A percentile compares a stretch with the other conserved stretches of the same genome.
Conservation (phyloP, 2,888 invertebrate species). For the Drosophila parthenogenetica region DNA sequence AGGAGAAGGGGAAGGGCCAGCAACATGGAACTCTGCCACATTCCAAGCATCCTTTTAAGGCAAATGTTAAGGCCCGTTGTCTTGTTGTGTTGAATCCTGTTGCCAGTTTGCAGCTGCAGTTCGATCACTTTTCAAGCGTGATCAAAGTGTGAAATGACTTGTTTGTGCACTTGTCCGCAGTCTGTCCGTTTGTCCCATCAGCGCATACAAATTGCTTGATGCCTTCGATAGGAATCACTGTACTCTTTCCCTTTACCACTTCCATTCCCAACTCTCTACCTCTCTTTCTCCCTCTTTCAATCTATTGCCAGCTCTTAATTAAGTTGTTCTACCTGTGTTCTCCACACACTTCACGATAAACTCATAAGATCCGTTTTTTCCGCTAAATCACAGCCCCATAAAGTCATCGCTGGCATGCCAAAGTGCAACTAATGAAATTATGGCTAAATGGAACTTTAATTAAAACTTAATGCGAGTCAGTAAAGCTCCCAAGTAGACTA, state of each 20-base stretch:
- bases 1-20: no score
- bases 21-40: conserved; percentile 48
- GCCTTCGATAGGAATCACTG: conserved; percentile 69
- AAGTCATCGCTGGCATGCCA: conserved; percentile 47
- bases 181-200: conserved; percentile 71
- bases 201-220: conserved; percentile 83
- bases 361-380: conserved; percentile 8
- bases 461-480: conserved; percentile 7
- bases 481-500: not conserved
- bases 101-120: conserved; percentile 47
- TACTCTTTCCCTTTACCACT: not conserved
- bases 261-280: not conserved
- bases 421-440: conserved; percentile 63
- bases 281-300: not conserved
- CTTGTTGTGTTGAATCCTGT: conserved; percentile 32
- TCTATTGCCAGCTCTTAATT: conserved; percentile 64
- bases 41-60: conserved; percentile 76
- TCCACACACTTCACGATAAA: conserved; percentile 52
- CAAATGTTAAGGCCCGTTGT: conserved; percentile 26
- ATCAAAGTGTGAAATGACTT: conserved; percentile 83
- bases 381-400: conserved; percentile 42
- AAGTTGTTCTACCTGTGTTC: conserved; percentile 65
- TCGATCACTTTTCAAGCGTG: conserved; percentile 69
- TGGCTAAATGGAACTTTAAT: conserved; percentile 43
- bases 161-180: conserved; percentile 67